A percentile compares a stretch with the other conserved stretches of the same genome.
These are phyloP conservation scores for Volucella zonaria DNA, from an alignment of 2,888 invertebrate genomes.

Conservation along the genomic window DNA sequence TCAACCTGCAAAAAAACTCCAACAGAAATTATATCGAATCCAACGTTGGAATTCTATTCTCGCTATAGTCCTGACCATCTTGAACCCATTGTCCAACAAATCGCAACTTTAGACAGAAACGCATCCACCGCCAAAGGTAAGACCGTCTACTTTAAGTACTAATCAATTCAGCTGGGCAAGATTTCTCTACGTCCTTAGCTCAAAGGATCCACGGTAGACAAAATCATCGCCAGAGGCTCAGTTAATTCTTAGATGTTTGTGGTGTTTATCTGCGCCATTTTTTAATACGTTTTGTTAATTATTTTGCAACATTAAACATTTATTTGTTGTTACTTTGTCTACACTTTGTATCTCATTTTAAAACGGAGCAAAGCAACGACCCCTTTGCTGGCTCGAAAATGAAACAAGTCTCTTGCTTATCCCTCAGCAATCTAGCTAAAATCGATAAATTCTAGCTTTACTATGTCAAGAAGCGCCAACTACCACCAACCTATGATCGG, in stretches of 20 bases:
- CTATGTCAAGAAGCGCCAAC: slow-evolving; percentile 30
- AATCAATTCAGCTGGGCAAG: slow-evolving; percentile 84
- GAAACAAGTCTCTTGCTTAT: slow-evolving; percentile 55
- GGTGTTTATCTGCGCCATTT: slow-evolving; percentile 8
- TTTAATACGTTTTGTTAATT: slow-evolving; percentile 8
- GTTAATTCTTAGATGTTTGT: slow-evolving; percentile 23
- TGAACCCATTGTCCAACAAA: slow-evolving; percentile 86
- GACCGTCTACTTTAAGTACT: slow-evolving; percentile 88
- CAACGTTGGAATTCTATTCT: slow-evolving; percentile 90
- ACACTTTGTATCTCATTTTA: slow-evolving; percentile 17
- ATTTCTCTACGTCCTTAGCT: slow-evolving; percentile 87
- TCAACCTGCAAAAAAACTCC: slow-evolving; percentile 79
- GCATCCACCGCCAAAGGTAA: slow-evolving; percentile 89
- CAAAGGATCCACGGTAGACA: slow-evolving; percentile 78
- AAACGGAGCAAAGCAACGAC: slow-evolving; percentile 45
- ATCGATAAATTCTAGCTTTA: slow-evolving; percentile 16
- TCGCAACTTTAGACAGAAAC: slow-evolving; percentile 88
- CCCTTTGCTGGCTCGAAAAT: slow-evolving; percentile 56
- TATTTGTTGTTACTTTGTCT: slow-evolving; percentile 24
- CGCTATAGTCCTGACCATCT: slow-evolving; percentile 88
- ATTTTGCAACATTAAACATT: slow-evolving; percentile 10
- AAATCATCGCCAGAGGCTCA: slow-evolving; percentile 76
- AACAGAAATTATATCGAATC: slow-evolving; percentile 86
- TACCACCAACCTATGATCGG: background rate
- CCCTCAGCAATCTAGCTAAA: background rate